Conservation (phyloP, 2,113 vertebrate genomes). For the Aythya baeri region DNA sequence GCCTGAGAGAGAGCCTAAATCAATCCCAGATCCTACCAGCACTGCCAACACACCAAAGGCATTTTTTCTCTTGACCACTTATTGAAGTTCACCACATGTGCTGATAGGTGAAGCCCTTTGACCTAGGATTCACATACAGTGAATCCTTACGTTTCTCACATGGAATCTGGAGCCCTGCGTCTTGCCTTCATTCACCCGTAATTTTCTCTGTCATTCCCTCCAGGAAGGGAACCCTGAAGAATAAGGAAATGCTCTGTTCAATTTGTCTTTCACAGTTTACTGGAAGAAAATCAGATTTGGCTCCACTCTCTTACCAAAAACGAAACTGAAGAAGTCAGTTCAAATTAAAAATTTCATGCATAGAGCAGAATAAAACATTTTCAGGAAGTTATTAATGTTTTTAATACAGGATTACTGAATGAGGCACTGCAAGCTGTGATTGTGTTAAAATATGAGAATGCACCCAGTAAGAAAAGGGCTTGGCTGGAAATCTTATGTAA, state of each 20-base stretch:
- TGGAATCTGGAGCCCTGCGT: neutral
- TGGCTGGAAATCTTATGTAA: neutral
- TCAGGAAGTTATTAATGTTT: neutral
- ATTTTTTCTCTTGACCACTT: neutral
- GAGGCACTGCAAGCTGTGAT: neutral
- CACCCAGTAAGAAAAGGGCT: neutral
- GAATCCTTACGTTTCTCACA: neutral
- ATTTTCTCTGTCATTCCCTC: neutral
- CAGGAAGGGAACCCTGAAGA: neutral
- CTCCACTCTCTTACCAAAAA: rapidly evolving
- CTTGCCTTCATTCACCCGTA: neutral
- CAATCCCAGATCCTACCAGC: neutral
- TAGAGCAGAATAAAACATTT: neutral
- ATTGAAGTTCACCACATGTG: neutral
- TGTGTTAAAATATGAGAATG: neutral
- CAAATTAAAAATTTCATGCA: neutral
- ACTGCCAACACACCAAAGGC: rapidly evolving
- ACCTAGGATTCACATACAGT: neutral
- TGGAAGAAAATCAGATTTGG: neutral
- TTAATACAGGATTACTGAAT: neutral
- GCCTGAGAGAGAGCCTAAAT: neutral
- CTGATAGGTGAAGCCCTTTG: neutral
- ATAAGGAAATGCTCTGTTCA: rapidly evolving
- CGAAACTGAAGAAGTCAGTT: neutral
- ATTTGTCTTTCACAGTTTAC: neutral